These are phyloP conservation scores for Beroe ovata DNA, from an alignment of 37 sponge, comb jelly and placozoan species.

Conservation along the genomic window DNA sequence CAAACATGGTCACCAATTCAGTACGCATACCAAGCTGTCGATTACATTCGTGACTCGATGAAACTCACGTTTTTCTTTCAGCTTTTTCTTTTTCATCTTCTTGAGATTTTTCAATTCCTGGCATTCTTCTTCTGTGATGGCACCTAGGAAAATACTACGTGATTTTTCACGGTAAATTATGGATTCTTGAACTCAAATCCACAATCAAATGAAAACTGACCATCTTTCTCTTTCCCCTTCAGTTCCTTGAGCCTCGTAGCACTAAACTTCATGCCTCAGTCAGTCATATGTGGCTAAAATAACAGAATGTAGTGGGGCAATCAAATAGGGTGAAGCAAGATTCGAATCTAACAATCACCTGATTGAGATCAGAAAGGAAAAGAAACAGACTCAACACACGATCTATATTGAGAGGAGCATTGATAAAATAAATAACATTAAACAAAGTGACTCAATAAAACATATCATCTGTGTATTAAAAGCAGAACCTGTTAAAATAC, in stretches of 20 bases:
- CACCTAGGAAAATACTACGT: not conserved
- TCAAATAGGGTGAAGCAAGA: no score
- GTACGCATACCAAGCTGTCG: no score
- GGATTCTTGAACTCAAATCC: no score
- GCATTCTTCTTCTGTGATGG: not conserved
- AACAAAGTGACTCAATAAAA: conserved; percentile 58
- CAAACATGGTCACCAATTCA: no score
- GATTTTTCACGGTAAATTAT: not conserved
- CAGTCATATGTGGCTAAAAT: no score
- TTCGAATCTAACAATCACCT: no score
- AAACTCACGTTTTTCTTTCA: conserved; percentile 20
- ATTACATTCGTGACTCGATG: no score
- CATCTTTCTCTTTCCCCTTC: not conserved
- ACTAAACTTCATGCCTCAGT: conserved; percentile 40
- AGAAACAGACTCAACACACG: no score
- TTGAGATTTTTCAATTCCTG: conserved; percentile 8
- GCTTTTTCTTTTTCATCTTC: conserved; percentile 52
- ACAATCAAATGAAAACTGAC: no score
- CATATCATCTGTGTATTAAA: conserved; percentile 12
- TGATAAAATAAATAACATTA: conserved; percentile 57
- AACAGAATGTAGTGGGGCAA: no score
- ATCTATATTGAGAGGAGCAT: no score
- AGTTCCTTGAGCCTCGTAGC: conserved; percentile 40
- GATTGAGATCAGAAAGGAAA: no score
- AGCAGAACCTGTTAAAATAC: not conserved